Evolutionary conservation across 2,113 vertebrate genomes (phyloP).

Genomic region (Theristicus caerulescens): DNA sequence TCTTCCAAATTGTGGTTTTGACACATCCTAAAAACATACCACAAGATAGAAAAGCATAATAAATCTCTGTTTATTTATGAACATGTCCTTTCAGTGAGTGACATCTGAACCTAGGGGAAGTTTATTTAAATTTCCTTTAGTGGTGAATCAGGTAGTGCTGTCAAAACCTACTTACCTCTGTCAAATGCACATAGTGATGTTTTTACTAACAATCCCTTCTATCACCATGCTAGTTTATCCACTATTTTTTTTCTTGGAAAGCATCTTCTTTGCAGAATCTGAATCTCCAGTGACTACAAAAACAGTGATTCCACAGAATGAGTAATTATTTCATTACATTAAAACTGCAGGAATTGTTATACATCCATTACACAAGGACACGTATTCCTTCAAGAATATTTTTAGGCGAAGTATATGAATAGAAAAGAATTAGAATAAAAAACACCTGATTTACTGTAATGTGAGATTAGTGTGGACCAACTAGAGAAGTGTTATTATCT

Average conservation of each 20-base stretch:
- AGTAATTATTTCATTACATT: background rate
- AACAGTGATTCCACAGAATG: background rate
- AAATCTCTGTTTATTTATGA: constrained; percentile 23
- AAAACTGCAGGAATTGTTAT: background rate
- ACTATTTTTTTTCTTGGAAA: background rate
- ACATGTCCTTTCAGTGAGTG: background rate
- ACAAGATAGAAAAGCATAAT: background rate
- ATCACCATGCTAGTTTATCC: background rate
- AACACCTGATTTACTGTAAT: background rate
- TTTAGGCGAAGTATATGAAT: background rate
- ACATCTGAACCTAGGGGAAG: constrained; percentile 5
- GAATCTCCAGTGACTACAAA: background rate
- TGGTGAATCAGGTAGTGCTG: background rate
- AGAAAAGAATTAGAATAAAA: background rate
- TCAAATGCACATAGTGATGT: background rate
- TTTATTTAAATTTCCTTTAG: constrained; percentile 8
- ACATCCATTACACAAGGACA: background rate
- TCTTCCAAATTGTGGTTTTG: background rate
- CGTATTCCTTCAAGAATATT: background rate
- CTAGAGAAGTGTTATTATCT: background rate
- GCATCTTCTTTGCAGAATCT: background rate
- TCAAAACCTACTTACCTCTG: background rate
- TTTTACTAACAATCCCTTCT: background rate
- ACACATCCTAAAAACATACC: background rate
- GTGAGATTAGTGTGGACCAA: background rate